Evolutionary conservation across 2,113 vertebrate genomes (phyloP).

Genomic region (Thalassoma bifasciatum): DNA sequence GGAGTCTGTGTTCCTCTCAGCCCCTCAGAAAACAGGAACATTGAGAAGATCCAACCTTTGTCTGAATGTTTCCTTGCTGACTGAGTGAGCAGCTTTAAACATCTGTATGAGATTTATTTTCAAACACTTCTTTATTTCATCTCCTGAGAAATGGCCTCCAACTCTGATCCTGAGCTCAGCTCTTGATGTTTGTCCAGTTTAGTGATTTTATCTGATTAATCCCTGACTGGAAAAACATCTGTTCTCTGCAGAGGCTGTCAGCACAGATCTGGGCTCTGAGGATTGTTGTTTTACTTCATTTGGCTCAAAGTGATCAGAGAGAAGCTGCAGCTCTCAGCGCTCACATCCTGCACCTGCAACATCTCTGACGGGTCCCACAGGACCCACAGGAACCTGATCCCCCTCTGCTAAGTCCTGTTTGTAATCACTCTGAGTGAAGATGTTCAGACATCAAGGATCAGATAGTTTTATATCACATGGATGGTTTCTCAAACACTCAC

Average conservation of each 20-base stretch:
- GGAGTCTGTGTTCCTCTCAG: not conserved
- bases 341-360: not conserved
- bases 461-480: not conserved
- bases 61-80: conserved; percentile 13
- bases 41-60: not conserved
- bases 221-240: not conserved
- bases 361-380: not conserved
- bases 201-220: not conserved
- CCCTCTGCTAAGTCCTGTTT: no score
- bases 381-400: not conserved
- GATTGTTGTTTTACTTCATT: not conserved
- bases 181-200: not conserved
- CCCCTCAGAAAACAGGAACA: conserved; percentile 6
- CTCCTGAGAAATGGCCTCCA: not conserved
- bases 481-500: conserved; percentile 77
- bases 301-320: not conserved
- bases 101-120: conserved; percentile 17
- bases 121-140: conserved; percentile 26
- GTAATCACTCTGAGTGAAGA: not conserved
- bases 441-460: not conserved
- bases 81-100: conserved; percentile 47
- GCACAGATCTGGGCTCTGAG: not conserved
- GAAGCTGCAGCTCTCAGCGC: not conserved
- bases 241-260: not conserved
- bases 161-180: not conserved